phyloP scores from a whole-genome alignment of 2,113 vertebrate genomes.

The Pogonocichla stellata region DNA sequence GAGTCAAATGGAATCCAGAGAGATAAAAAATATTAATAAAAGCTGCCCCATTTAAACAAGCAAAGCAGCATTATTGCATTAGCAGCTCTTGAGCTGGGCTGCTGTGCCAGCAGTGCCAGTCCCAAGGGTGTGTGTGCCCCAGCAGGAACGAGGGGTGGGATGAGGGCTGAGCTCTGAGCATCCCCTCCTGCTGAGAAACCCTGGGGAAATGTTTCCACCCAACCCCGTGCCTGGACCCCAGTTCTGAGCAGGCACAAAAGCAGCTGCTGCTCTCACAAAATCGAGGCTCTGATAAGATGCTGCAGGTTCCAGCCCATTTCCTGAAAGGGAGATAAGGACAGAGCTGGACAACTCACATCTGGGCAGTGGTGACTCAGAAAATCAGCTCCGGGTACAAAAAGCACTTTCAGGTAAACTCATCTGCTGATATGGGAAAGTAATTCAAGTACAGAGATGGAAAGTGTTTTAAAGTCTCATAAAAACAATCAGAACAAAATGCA shows the following conservation, averaged over 20 bases:
- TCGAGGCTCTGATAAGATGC: not conserved
- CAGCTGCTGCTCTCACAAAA: not conserved
- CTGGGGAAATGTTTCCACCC: not conserved
- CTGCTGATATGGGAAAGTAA: not conserved
- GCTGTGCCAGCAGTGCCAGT: not conserved
- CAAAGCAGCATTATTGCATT: not conserved
- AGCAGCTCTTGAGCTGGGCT: not conserved
- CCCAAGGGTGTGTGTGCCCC: fast-evolving
- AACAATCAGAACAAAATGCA: not conserved
- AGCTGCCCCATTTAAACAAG: not conserved
- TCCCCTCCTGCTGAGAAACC: not conserved
- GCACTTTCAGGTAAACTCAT: not conserved
- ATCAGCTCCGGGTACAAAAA: not conserved
- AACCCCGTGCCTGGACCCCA: not conserved
- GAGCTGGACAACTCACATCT: not conserved
- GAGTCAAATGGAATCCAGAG: not conserved
- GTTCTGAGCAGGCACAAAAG: not conserved
- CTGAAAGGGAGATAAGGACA: not conserved
- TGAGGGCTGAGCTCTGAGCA: not conserved
- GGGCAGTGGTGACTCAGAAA: not conserved
- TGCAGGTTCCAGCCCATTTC: not conserved
- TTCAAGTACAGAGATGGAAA: not conserved
- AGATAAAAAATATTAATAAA: not conserved
- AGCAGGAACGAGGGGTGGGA: not conserved
- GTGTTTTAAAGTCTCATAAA: not conserved